phyloP scores from a whole-genome alignment of 2,797 vertebrate genomes.

The Smutsia gigantea region DNA sequence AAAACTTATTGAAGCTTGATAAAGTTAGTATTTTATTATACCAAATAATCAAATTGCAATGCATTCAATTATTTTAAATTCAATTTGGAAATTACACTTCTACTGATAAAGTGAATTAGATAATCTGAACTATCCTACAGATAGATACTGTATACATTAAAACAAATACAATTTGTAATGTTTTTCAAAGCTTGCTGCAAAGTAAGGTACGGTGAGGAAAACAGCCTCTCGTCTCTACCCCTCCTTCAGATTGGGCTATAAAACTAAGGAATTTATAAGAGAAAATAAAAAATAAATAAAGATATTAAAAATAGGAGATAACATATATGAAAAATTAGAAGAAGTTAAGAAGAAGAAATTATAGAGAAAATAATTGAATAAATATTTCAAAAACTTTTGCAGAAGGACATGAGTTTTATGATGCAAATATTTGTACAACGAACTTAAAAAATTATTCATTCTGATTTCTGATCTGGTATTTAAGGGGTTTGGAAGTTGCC shows the following conservation, averaged over 20 bases:
- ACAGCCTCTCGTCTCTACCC: too few relatives aligned
- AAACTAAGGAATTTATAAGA: neutral
- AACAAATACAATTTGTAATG: neutral
- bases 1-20: neutral
- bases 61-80: neutral
- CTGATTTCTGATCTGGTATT: neutral
- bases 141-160: neutral
- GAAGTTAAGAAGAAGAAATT: neutral
- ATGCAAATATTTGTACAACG: neutral
- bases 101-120: neutral
- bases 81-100: neutral
- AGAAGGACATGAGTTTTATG: neutral
- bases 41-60: neutral
- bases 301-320: neutral
- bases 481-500: neutral
- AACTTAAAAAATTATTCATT: neutral
- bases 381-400: neutral
- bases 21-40: neutral
- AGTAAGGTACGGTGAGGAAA: neutral
- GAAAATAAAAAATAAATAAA: neutral
- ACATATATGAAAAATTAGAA: neutral
- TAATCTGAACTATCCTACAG: neutral
- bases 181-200: neutral
- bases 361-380: neutral
- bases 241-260: neutral